Conservation (phyloP, 2,888 invertebrate genomes). For the Parapristionchus giblindavisi region DNA sequence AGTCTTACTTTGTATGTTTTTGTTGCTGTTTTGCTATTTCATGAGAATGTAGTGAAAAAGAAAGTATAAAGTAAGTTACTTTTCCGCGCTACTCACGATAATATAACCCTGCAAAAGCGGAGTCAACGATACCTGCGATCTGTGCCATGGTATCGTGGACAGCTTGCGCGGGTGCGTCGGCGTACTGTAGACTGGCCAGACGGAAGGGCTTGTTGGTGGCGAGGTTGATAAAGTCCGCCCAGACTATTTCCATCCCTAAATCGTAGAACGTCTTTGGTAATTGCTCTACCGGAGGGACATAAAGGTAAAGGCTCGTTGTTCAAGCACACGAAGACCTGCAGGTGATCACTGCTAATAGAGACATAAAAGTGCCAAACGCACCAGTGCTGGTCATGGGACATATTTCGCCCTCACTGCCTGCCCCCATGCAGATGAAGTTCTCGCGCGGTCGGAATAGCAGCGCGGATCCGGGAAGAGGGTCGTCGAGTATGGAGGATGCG, state of each 20-base stretch:
- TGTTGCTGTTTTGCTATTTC: too few relatives aligned
- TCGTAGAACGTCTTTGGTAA: too few relatives aligned
- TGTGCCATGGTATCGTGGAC: constrained; percentile 22
- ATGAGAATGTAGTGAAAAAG: too few relatives aligned
- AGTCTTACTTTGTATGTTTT: too few relatives aligned
- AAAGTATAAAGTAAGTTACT: neutral
- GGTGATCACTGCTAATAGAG: too few relatives aligned
- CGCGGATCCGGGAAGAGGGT: constrained; percentile 31
- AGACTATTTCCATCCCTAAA: constrained; percentile 12
- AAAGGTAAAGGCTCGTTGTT: too few relatives aligned
- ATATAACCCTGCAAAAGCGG: neutral
- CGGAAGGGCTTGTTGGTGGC: constrained; percentile 3
- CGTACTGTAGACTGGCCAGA: constrained; percentile 10
- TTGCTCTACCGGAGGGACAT: too few relatives aligned
- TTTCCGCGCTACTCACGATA: neutral
- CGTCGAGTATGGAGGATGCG: constrained; percentile 27
- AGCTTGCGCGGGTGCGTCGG: neutral
- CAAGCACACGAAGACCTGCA: too few relatives aligned
- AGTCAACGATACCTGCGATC: too few relatives aligned
- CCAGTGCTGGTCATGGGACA: neutral
- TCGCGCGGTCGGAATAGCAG: constrained; percentile 23
- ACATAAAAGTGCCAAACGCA: too few relatives aligned
- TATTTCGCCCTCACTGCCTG: constrained; percentile 10
- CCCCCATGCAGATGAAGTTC: constrained; percentile 19
- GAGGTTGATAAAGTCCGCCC: constrained; percentile 20